A percentile compares a stretch with the other conserved stretches of the same genome.
Conservation (phyloP, 1,140 invertebrate genomes). For the Dendrolimus punctatus region DNA sequence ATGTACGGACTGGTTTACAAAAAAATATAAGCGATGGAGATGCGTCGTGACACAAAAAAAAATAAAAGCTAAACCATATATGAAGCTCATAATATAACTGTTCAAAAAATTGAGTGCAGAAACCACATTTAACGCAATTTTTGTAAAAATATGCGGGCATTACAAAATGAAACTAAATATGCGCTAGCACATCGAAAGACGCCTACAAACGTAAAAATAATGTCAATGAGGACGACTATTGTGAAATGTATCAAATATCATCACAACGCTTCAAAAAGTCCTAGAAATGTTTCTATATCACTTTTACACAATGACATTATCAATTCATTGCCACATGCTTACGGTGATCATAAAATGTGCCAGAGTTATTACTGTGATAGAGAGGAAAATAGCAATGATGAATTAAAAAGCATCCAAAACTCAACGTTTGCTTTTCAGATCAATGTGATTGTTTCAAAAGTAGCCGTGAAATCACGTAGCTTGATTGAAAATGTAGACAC, state of each 20-base stretch:
- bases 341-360: conserved; percentile 12
- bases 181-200: too few relatives aligned
- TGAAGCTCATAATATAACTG: conserved; percentile 9
- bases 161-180: too few relatives aligned
- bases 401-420: conserved; percentile 9
- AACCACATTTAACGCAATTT: conserved; percentile 44
- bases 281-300: conserved; percentile 4
- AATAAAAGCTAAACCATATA: conserved; percentile 16
- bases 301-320: conserved; percentile 7
- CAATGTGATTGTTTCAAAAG: conserved; percentile 16
- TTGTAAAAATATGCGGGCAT: conserved; percentile 13
- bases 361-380: too few relatives aligned
- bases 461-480: conserved; percentile 20
- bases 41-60: conserved; percentile 26
- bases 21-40: conserved; percentile 42
- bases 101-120: conserved; percentile 32
- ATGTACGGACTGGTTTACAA: conserved; percentile 20
- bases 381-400: too few relatives aligned
- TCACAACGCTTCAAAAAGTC: conserved; percentile 1
- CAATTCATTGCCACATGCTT: conserved; percentile 8
- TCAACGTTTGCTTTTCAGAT: conserved; percentile 11
- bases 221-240: neutral
- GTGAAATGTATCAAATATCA: conserved; percentile 3
- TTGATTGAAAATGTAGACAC: conserved; percentile 23
- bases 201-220: too few relatives aligned